These are phyloP conservation scores for Meghimatium bilineatum DNA, from an alignment of 2,888 invertebrate species.

Conservation along the genomic window DNA sequence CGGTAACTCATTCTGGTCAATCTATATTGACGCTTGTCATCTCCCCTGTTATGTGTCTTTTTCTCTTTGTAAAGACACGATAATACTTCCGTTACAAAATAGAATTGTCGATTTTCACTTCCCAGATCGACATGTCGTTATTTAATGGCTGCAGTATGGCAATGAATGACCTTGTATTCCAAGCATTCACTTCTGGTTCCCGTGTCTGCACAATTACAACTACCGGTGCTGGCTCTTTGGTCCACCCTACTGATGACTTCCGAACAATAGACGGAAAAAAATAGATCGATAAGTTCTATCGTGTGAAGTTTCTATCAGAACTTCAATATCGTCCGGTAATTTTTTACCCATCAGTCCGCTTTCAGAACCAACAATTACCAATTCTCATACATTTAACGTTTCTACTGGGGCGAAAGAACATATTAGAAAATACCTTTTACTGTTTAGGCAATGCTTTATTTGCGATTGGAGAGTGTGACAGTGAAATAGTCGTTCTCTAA, in stretches of 20 bases:
- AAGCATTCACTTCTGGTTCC: conserved; percentile 5
- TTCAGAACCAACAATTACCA: background rate
- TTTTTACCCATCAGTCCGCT: conserved; percentile 31
- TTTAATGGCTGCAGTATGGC: background rate
- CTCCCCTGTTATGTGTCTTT: background rate
- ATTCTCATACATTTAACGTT: background rate
- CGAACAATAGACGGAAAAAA: background rate
- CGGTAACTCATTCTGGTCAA: too few relatives aligned
- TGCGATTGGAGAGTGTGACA: conserved; percentile 9
- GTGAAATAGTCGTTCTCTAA: conserved; percentile 7
- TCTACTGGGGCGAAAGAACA: background rate
- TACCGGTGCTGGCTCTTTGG: conserved; percentile 27
- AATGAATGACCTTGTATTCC: conserved; percentile 11
- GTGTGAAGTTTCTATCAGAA: conserved; percentile 19
- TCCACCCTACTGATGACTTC: background rate
- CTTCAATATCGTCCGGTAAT: conserved; percentile 15
- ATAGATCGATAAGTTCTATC: conserved; percentile 20
- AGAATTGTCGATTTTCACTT: conserved; percentile 20
- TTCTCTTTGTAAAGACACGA: background rate
- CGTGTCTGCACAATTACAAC: background rate
- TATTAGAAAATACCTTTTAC: background rate
- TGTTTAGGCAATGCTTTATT: conserved; percentile 3
- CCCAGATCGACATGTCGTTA: conserved; percentile 1
- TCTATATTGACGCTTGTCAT: too few relatives aligned
- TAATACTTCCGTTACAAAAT: conserved; percentile 25